These are phyloP conservation scores for Kryptolebias marmoratus DNA, from an alignment of 2,113 vertebrate species.

Conservation along the genomic window DNA sequence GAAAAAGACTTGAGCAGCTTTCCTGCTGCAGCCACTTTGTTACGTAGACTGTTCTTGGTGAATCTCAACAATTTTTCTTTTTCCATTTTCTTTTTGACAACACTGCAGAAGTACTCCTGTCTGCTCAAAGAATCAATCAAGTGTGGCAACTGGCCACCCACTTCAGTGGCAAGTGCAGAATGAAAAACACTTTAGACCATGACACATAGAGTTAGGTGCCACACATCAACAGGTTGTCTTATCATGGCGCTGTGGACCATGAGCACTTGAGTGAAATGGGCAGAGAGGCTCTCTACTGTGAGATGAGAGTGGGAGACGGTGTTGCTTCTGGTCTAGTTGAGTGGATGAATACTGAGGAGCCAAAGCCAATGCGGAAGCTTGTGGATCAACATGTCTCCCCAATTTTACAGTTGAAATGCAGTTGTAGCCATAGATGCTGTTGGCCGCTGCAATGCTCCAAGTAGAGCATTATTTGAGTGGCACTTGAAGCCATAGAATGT, in stretches of 20 bases:
- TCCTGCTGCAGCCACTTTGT: slow-evolving; percentile 27
- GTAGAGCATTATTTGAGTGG: slow-evolving; percentile 63
- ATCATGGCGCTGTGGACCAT: slow-evolving; percentile 59
- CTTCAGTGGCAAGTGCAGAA: slow-evolving; percentile 65
- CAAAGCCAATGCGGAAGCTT: slow-evolving; percentile 49
- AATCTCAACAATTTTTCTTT: slow-evolving; percentile 49
- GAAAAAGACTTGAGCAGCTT: slow-evolving; percentile 17
- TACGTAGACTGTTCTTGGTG: slow-evolving; percentile 26
- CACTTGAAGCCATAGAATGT: slow-evolving; percentile 57
- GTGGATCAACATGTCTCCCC: slow-evolving; percentile 69
- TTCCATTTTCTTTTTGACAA: slow-evolving; percentile 54
- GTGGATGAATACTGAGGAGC: slow-evolving; percentile 62
- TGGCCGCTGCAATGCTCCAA: slow-evolving; percentile 46
- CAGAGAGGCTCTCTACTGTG: slow-evolving; percentile 62
- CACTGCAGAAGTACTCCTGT: slow-evolving; percentile 55
- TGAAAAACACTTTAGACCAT: slow-evolving; percentile 74
- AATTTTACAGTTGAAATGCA: slow-evolving; percentile 80
- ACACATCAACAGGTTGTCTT: slow-evolving; percentile 76
- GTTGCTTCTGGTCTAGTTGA: slow-evolving; percentile 70
- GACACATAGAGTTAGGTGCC: slow-evolving; percentile 70
- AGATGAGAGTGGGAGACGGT: slow-evolving; percentile 68
- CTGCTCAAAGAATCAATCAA: slow-evolving; percentile 62
- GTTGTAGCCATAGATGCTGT: slow-evolving; percentile 51
- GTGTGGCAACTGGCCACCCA: slow-evolving; percentile 62
- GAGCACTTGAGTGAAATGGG: slow-evolving; percentile 73